phyloP scores from a whole-genome alignment of 2,888 invertebrate species.

The Coelinius sp. region DNA sequence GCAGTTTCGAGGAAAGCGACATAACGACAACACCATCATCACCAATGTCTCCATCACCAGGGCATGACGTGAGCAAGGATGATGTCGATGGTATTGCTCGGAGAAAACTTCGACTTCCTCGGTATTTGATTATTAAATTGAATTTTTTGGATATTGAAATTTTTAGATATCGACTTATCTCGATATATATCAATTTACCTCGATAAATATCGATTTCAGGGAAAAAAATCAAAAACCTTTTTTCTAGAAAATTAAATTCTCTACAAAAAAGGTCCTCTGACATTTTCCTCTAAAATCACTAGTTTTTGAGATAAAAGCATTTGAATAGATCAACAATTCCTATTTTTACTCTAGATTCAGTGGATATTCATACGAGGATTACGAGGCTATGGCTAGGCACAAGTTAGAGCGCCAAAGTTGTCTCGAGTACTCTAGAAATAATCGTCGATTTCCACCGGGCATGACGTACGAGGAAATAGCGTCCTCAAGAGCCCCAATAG shows the following conservation, averaged over 20 bases:
- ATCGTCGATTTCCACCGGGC: constrained; percentile 64
- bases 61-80: constrained; percentile 42
- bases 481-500: constrained; percentile 59
- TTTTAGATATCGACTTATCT: background rate
- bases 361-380: constrained; percentile 68
- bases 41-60: constrained; percentile 55
- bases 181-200: no score
- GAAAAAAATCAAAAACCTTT: no score
- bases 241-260: no score
- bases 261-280: no score
- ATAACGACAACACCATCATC: constrained; percentile 60
- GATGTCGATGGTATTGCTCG: constrained; percentile 50
- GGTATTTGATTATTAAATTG: no score
- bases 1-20: constrained; percentile 67
- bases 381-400: constrained; percentile 68
- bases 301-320: no score
- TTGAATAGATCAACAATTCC: background rate
- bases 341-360: constrained; percentile 54
- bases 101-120: constrained; percentile 59
- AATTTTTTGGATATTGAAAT: no score
- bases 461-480: constrained; percentile 69
- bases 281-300: background rate
- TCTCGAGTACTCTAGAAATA: constrained; percentile 55
- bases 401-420: constrained; percentile 65
- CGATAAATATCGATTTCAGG: no score